Evolutionary conservation across 1,140 invertebrate genomes (phyloP).

Genomic region (Streblospio benedicti): DNA sequence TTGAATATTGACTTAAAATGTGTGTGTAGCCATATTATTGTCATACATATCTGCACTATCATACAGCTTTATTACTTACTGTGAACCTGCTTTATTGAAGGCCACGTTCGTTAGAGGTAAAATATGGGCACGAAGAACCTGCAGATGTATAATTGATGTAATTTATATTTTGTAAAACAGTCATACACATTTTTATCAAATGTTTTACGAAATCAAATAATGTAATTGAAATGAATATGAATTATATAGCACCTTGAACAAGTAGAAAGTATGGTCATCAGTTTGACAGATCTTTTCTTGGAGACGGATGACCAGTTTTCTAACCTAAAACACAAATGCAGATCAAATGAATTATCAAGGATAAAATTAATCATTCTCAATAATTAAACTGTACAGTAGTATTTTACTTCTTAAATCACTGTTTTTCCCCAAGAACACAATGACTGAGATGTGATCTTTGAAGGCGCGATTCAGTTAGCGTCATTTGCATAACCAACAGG

Average conservation of each 20-base stretch:
- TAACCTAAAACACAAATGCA: neutral
- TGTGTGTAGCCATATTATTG: too few relatives aligned
- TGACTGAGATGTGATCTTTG: too few relatives aligned
- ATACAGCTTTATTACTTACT: too few relatives aligned
- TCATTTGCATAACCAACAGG: too few relatives aligned
- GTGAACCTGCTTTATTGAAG: conserved; percentile 60
- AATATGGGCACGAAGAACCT: conserved; percentile 62
- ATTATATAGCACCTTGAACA: conserved; percentile 40
- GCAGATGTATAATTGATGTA: conserved; percentile 11
- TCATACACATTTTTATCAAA: neutral
- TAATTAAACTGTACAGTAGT: too few relatives aligned
- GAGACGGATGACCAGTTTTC: conserved; percentile 13
- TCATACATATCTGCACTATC: too few relatives aligned
- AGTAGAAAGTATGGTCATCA: conserved; percentile 43
- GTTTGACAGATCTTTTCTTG: conserved; percentile 42
- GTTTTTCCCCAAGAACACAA: too few relatives aligned
- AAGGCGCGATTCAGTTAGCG: too few relatives aligned
- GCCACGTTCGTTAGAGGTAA: conserved; percentile 69
- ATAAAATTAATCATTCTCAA: neutral
- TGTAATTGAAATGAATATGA: neutral
- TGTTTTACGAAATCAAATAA: neutral
- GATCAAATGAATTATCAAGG: neutral
- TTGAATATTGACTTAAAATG: too few relatives aligned
- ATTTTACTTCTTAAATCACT: too few relatives aligned
- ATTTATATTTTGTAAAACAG: neutral